Evolutionary conservation across 2,113 vertebrate species (phyloP), one percentile per base, ranked within the genome.

Genomic region (Aptenodytes patagonicus): DNA sequence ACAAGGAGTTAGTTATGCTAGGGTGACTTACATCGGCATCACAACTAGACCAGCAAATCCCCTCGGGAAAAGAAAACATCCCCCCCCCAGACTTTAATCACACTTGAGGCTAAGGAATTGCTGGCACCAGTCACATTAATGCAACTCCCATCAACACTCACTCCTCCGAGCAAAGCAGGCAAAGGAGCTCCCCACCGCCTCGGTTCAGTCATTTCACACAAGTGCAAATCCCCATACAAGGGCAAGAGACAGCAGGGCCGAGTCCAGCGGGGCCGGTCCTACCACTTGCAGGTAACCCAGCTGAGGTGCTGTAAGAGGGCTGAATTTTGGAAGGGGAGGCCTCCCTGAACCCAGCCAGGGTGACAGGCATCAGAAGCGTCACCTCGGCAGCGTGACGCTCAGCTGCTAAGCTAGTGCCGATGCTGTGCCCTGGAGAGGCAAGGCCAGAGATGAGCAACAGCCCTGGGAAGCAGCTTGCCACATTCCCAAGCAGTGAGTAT

Each of bases 1-100:
- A 96, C 92, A 96, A 93, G 87, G 87, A 96, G 88, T 87, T 95
- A 95, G 85, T 54, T 95, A 86, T 17, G 55, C 75, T 61, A 83
- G 40, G 34, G 62, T 15, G 10, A 83, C 79, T 77, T 91, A 80
- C 28, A 93, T 68, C 5, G 1, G 46, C 32, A 97, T 92, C 17
- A 1, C 62, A 95, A 79, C 54, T 44, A 91, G 17, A 65, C 57
- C 69, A 65, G 73, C 40, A 66, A 83, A 94, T 85, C 38, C 60
- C 54, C 47, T 69, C 3, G 3, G 51, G 70, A 91, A 49, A 70
- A 80, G 16, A 51, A 49, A 49, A 25, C 38, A 73, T 12, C 31
- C 52, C 52, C 19, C 16, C 31, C 29, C 6, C 12, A 12, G 4
- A 76, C 36, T 87, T 64, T 68, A 87, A 57, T 57, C 77, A 47